phyloP scores from a whole-genome alignment of 2,113 vertebrate species.

The Tretioscincus oriximinensis region DNA sequence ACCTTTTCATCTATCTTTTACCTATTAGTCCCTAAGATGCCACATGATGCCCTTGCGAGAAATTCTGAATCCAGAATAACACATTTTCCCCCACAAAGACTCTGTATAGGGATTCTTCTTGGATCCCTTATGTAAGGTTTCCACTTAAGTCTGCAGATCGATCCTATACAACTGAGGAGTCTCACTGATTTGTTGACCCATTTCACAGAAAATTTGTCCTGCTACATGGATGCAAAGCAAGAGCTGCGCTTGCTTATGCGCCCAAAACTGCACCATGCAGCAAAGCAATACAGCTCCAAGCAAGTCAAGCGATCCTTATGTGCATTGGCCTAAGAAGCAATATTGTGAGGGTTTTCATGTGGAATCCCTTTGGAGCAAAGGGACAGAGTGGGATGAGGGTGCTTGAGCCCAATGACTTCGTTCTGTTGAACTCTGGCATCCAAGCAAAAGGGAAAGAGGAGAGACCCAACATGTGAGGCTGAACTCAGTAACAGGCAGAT shows the following conservation, averaged over 20 bases:
- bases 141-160: neutral
- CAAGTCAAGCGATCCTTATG: too few relatives aligned
- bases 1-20: too few relatives aligned
- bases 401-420: neutral
- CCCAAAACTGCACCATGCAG: neutral
- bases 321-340: neutral
- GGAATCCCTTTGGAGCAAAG: neutral
- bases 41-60: too few relatives aligned
- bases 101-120: neutral
- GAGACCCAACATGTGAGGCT: conserved; percentile 46
- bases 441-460: neutral
- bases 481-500: neutral
- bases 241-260: neutral
- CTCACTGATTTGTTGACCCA: too few relatives aligned
- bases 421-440: neutral
- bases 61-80: too few relatives aligned
- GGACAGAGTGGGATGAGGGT: neutral
- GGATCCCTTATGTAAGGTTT: neutral
- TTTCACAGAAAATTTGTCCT: neutral
- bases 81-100: neutral
- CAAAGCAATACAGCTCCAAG: neutral
- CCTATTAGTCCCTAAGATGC: too few relatives aligned
- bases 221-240: neutral
- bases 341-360: neutral
- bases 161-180: neutral